Evolutionary conservation across 2,888 invertebrate species (phyloP), one percentile per base, ranked within the genome.

Genomic region (Neocrepidodera transversa): DNA sequence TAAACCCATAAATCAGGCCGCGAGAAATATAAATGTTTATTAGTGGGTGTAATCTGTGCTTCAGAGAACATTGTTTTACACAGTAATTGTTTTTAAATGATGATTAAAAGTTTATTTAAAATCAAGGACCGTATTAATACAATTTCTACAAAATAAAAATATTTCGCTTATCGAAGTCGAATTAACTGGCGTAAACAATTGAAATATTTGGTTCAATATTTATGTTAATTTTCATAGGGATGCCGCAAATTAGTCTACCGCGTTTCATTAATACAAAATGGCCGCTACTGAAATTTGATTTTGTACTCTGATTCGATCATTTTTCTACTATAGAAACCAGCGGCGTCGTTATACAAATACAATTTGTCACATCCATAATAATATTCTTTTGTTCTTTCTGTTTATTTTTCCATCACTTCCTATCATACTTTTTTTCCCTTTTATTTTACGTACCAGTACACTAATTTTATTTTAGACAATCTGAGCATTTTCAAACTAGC

Each of bases 191-290:
- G 35, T 35, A 52, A 52, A 52, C 52, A 52, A 42, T 23, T 13
- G 49, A 18, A 20, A 52, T 32, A 42, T 32, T 40, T 16, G n/a
- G 43, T 23, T 42, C 35, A 38, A 52, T 52, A 52, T 52, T 52
- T 52, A 52, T 52, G 52, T 42, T 52, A 52, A 52, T 52, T 52
- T 52, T 42, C 42, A 11, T 20, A 42, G 18, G 26, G 20, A 18
- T 18, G 8, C 52, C 30, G 10, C 42, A 52, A 52, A 52, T 42
- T 52, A 42, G 42, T 16, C 30, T 16, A 26, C 14, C 42, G 10
- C 42, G 52, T 52, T 52, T 52, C 52, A 43, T 52, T 42, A 30
- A 42, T 43, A 42, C 32, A 52, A 52, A 52, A 52, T 52, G 52
- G 42, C 32, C 36, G 52, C 52, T 3, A 20, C 32, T 43, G 36